These are phyloP conservation scores for Blera fallax DNA, from an alignment of 2,888 invertebrate species.

Conservation along the genomic window DNA sequence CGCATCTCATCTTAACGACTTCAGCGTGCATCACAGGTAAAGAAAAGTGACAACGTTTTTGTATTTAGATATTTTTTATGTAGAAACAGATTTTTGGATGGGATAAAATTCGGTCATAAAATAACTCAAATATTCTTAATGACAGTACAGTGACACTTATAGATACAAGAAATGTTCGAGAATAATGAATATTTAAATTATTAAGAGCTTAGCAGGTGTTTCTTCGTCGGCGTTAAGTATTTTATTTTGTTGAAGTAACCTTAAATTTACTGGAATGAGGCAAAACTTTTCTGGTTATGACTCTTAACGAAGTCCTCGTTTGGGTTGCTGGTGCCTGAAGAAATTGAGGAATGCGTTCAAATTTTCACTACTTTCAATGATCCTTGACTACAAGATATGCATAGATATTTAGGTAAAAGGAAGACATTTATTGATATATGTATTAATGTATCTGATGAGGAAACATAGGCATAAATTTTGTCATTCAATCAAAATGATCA, in stretches of 20 bases:
- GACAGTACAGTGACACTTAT: background rate
- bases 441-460: too few relatives aligned
- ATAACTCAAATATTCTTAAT: background rate
- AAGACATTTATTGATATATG: too few relatives aligned
- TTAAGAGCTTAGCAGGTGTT: conserved; percentile 8
- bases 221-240: background rate
- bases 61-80: background rate
- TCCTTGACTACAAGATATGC: too few relatives aligned
- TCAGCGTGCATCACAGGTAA: background rate
- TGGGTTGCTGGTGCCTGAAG: too few relatives aligned
- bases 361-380: too few relatives aligned
- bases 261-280: background rate
- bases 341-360: too few relatives aligned
- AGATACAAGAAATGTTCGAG: background rate
- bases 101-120: background rate
- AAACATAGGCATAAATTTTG: too few relatives aligned
- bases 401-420: too few relatives aligned
- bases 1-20: background rate
- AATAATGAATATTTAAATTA: conserved; percentile 12
- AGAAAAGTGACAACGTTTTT: background rate
- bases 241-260: background rate
- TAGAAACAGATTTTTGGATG: background rate
- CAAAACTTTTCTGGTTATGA: background rate
- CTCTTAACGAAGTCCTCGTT: background rate
- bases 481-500: too few relatives aligned